Evolutionary conservation across 1,140 invertebrate species (phyloP).

Genomic region (Tetraneura akinire): DNA sequence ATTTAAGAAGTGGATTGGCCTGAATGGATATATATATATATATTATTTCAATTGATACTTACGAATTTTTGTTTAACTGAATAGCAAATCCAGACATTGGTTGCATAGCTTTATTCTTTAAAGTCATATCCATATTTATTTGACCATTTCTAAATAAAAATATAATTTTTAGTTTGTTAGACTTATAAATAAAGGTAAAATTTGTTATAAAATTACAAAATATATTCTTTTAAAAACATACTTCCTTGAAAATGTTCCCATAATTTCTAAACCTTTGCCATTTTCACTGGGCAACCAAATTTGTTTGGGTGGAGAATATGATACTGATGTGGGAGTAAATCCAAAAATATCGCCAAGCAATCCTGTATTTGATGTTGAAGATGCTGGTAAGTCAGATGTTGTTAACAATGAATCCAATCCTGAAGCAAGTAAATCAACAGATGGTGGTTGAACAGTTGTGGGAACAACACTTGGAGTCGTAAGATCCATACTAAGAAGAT

Average conservation of each 20-base stretch:
- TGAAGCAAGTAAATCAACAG: conserved; percentile 76
- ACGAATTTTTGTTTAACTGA: conserved; percentile 96
- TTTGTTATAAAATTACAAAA: background rate
- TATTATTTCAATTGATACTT: conserved; percentile 41
- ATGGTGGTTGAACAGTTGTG: conserved; percentile 57
- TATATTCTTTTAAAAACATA: conserved; percentile 54
- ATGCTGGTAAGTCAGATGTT: conserved; percentile 58
- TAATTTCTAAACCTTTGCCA: conserved; percentile 96
- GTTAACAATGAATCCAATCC: conserved; percentile 78
- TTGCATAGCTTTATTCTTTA: conserved; percentile 98
- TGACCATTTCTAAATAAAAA: conserved; percentile 69
- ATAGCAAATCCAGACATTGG: conserved; percentile 95
- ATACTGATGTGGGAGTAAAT: conserved; percentile 67
- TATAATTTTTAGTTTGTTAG: conserved; percentile 43
- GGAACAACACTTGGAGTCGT: conserved; percentile 61
- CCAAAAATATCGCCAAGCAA: conserved; percentile 92
- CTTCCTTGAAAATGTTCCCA: conserved; percentile 89
- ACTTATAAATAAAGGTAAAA: too few species aligned
- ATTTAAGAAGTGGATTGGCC: too few species aligned
- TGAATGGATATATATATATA: too few species aligned
- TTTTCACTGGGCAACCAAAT: conserved; percentile 93
- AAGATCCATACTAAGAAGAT: conserved; percentile 95
- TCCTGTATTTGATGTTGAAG: conserved; percentile 66
- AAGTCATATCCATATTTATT: conserved; percentile 94
- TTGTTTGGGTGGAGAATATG: conserved; percentile 79